Evolutionary conservation across 2,113 vertebrate genomes (phyloP).

Genomic region (Albula goreensis): DNA sequence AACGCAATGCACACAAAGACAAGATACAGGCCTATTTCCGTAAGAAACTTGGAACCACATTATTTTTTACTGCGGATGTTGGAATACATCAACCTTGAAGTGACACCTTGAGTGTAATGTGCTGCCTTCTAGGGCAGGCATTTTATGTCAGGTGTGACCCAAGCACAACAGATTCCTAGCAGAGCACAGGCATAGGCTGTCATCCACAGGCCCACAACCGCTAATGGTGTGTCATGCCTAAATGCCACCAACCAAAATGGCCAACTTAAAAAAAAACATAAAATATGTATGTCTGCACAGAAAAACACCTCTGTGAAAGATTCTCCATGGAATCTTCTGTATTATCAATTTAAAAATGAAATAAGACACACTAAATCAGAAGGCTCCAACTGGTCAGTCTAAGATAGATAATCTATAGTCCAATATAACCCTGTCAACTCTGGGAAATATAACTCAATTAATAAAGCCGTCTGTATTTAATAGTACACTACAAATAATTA

Average conservation of each 20-base stretch:
- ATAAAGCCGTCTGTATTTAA: background rate
- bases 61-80: background rate
- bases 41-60: background rate
- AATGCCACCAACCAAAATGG: background rate
- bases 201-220: background rate
- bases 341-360: background rate
- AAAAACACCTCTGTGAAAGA: background rate
- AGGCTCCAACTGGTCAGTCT: no score
- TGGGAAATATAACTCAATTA: background rate
- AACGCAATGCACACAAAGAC: background rate
- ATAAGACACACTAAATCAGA: background rate
- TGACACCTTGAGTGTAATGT: background rate
- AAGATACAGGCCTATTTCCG: background rate
- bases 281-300: background rate
- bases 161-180: background rate
- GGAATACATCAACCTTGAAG: conserved; percentile 1
- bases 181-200: background rate
- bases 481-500: background rate
- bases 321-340: background rate
- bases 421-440: background rate
- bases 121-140: background rate
- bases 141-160: conserved; percentile 1
- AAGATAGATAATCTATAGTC: no score
- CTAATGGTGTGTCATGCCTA: background rate
- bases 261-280: background rate